These are phyloP conservation scores for Resseliella maxima DNA, from an alignment of 2,888 invertebrate species.

Conservation along the genomic window DNA sequence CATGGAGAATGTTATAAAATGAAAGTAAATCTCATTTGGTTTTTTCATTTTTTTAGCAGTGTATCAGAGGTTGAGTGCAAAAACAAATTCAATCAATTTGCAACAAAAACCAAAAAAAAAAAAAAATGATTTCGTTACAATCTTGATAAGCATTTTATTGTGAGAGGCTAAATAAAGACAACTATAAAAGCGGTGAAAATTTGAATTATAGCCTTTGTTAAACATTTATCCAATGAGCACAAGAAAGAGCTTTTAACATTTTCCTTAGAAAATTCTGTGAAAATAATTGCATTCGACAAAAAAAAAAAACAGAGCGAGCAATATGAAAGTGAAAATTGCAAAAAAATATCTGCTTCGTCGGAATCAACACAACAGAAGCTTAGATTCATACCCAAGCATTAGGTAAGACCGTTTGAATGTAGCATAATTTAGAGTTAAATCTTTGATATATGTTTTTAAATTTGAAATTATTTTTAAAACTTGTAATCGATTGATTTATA, in stretches of 20 bases:
- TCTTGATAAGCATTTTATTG: not conserved
- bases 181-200: not conserved
- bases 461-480: too few relatives aligned
- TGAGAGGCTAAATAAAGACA: not conserved
- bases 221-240: not conserved
- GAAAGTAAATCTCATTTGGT: not conserved
- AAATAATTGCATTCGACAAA: not conserved
- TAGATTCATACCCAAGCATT: conserved; percentile 10
- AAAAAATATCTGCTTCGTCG: not conserved
- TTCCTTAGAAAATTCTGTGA: not conserved
- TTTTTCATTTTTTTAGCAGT: not conserved
- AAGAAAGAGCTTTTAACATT: not conserved
- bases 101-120: not conserved
- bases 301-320: too few relatives aligned
- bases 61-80: not conserved
- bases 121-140: not conserved
- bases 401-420: not conserved
- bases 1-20: not conserved
- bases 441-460: too few relatives aligned
- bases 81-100: not conserved
- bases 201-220: not conserved
- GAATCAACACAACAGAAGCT: not conserved
- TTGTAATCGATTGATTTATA: not conserved
- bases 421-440: too few relatives aligned
- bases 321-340: conserved; percentile 42